Conservation (phyloP, 2,888 invertebrate genomes). For the Teinopalpus imperialis region DNA sequence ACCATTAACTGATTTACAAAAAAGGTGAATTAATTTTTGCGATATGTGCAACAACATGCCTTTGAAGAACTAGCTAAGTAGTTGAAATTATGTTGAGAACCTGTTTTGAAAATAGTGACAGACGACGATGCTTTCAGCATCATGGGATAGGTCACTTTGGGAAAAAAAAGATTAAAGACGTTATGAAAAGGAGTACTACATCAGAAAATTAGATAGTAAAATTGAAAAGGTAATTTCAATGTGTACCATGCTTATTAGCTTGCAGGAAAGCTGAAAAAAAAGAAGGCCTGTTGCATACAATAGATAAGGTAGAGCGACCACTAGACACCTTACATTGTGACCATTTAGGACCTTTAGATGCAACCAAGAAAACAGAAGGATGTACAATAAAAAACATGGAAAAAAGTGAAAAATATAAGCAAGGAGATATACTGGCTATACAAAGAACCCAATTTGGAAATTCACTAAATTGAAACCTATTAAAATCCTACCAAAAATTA, state of each 20-base stretch:
- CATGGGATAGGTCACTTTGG: conserved; percentile 4
- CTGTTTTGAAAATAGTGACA: conserved; percentile 12
- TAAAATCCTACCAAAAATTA: no score
- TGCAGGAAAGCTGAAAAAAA: conserved; percentile 39
- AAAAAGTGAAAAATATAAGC: not conserved
- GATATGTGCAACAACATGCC: conserved; percentile 12
- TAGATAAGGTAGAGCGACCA: conserved; percentile 29
- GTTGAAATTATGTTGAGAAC: not conserved
- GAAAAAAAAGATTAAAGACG: not conserved
- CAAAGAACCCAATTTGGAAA: no score
- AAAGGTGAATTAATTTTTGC: conserved; percentile 28
- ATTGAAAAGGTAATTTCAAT: conserved; percentile 31
- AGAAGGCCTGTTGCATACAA: conserved; percentile 30
- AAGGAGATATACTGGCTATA: not conserved
- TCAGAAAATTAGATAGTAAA: conserved; percentile 31
- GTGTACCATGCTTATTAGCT: no score
- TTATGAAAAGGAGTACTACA: conserved; percentile 35
- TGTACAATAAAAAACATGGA: not conserved
- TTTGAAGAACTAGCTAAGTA: conserved; percentile 14
- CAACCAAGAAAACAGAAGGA: conserved; percentile 39
- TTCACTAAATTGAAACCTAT: not conserved
- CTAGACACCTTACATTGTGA: conserved; percentile 33
- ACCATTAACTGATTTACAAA: conserved; percentile 27
- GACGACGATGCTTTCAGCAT: no score
- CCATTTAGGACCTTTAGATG: conserved; percentile 45